Conservation (phyloP, 2,888 invertebrate genomes). For the Mellilla xanthometata region DNA sequence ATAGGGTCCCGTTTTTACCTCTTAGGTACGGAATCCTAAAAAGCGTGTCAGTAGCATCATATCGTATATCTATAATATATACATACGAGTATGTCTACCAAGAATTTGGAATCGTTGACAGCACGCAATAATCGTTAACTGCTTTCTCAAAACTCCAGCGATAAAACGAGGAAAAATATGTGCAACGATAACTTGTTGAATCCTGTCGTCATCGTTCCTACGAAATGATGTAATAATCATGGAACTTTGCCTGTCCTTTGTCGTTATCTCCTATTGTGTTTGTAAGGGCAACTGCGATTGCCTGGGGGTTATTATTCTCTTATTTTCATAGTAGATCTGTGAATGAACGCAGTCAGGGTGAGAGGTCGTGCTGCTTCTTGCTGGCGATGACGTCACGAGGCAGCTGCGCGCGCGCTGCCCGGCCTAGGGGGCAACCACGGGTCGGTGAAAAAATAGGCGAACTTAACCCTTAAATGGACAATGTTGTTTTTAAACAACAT, state of each 20-base stretch:
- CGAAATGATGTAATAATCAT: constrained; percentile 3
- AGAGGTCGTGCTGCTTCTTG: constrained; percentile 5
- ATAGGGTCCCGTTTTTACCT: no score
- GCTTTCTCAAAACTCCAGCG: no score
- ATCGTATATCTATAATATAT: no score
- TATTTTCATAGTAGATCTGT: constrained; percentile 33
- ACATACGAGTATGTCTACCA: no score
- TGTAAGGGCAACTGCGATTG: constrained; percentile 18
- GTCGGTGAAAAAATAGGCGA: no score
- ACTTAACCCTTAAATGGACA: no score
- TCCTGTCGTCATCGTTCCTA: not conserved
- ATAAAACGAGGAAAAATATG: not conserved
- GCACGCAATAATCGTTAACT: no score
- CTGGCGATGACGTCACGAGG: constrained; percentile 24
- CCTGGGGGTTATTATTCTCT: constrained; percentile 23
- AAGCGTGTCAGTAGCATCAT: no score
- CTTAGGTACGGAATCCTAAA: no score
- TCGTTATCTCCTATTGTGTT: constrained; percentile 24
- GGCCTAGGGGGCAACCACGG: no score
- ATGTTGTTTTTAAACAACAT: no score
- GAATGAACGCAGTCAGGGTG: constrained; percentile 45
- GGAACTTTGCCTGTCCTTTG: constrained; percentile 11
- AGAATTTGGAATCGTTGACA: no score
- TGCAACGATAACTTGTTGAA: not conserved
- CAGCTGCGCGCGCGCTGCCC: constrained; percentile 21